A percentile compares a stretch with the other conserved stretches of the same genome.
Conservation (phyloP, 2,888 invertebrate genomes). For the Carcina quercana region DNA sequence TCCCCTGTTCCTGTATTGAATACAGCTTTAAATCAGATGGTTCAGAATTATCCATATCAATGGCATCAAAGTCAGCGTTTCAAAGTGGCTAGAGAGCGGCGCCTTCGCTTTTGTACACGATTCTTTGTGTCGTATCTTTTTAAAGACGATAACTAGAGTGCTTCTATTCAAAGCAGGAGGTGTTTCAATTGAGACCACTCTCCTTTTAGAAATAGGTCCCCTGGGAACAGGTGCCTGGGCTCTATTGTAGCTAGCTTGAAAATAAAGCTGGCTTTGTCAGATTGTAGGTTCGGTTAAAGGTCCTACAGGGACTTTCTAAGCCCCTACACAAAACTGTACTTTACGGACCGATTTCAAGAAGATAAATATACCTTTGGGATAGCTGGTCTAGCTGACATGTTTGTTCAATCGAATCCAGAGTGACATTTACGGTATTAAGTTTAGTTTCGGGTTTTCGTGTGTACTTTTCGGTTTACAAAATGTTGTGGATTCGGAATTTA, state of each 20-base stretch:
- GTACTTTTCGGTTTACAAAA: no score
- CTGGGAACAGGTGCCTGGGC: constrained; percentile 12
- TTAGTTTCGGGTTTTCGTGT: no score
- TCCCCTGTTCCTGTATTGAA: no score
- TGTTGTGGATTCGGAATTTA: no score
- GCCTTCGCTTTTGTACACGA: constrained; percentile 15
- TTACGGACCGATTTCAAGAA: no score
- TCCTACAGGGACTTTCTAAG: neutral
- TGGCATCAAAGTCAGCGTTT: neutral
- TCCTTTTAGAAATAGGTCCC: constrained; percentile 12
- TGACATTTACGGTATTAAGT: no score
- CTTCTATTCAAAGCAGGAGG: constrained; percentile 22
- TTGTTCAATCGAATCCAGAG: no score
- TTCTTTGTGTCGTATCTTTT: constrained; percentile 28
- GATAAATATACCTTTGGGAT: no score
- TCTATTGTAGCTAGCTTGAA: constrained; percentile 16
- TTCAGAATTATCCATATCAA: neutral
- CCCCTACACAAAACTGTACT: no score
- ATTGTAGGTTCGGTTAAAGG: neutral
- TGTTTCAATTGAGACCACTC: constrained; percentile 18
- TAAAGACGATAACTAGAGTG: constrained; percentile 25
- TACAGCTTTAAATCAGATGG: neutral
- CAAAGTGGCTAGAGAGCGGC: constrained; percentile 5
- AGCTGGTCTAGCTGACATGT: neutral
- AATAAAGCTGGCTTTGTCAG: neutral